These are phyloP conservation scores for Araneus ventricosus DNA, from an alignment of 1,140 invertebrate species.

Conservation along the genomic window DNA sequence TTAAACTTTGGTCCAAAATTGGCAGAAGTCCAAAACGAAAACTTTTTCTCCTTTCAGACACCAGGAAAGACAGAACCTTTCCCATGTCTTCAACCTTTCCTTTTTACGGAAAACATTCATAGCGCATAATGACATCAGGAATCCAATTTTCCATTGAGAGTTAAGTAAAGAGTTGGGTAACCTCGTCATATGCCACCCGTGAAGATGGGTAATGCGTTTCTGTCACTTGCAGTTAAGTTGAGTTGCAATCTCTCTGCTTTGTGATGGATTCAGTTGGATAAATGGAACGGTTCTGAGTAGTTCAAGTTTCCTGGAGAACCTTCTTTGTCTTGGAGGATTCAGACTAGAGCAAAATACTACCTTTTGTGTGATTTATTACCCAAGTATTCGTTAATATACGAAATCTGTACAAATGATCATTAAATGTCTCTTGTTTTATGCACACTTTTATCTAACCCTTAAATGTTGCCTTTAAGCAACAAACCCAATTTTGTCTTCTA, in stretches of 20 bases:
- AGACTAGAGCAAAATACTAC: not conserved
- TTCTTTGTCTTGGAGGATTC: not conserved
- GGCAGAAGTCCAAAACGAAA: not conserved
- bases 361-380: no score
- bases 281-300: not conserved
- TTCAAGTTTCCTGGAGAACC: not conserved
- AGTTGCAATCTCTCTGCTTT: not conserved
- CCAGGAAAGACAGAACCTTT: not conserved
- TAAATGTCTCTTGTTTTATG: no score
- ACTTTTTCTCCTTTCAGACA: not conserved
- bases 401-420: no score
- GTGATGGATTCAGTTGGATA: not conserved
- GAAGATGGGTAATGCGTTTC: not conserved
- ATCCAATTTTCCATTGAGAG: not conserved
- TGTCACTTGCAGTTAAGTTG: not conserved
- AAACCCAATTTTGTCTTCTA: no score
- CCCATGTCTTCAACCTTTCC: not conserved
- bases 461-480: no score
- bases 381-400: no score
- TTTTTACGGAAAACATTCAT: not conserved
- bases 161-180: not conserved
- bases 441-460: no score
- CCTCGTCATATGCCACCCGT: not conserved
- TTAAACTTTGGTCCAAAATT: not conserved
- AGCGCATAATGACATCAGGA: not conserved